Percentiles rank a stretch among this genome's conserved stretches.
Conservation (phyloP, 2,888 invertebrate species). For the Halocaridina rubra region DNA sequence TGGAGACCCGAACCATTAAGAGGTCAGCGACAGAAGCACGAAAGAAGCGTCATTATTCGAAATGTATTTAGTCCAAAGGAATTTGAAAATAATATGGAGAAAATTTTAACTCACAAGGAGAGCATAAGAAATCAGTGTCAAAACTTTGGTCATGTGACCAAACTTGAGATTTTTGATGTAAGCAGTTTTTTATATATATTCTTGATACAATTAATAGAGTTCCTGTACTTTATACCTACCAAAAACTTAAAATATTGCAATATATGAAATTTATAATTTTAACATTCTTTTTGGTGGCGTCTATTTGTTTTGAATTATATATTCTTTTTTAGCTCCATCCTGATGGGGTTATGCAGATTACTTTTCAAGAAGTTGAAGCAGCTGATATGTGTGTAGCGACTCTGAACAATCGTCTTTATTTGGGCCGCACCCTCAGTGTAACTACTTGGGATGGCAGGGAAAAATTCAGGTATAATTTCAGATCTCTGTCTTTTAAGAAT, state of each 20-base stretch:
- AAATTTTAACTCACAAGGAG: constrained; percentile 90
- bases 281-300: no score
- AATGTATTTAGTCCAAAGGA: constrained; percentile 90
- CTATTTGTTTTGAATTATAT: constrained; percentile 16
- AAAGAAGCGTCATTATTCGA: constrained; percentile 90
- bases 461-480: constrained; percentile 87
- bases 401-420: constrained; percentile 91
- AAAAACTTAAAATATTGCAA: no score
- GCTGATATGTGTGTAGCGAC: constrained; percentile 90
- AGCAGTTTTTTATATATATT: constrained; percentile 71
- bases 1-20: constrained; percentile 95
- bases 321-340: constrained; percentile 79
- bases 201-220: no score
- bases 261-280: no score
- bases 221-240: no score
- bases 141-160: constrained; percentile 92
- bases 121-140: constrained; percentile 89
- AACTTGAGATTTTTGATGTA: constrained; percentile 91
- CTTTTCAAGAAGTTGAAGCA: constrained; percentile 88
- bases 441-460: constrained; percentile 96
- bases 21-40: constrained; percentile 87
- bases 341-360: constrained; percentile 93
- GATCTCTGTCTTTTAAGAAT: no score
- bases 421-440: constrained; percentile 83
- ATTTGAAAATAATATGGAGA: constrained; percentile 88